Evolutionary conservation across 2,888 invertebrate species (phyloP).

Genomic region (Cheilosia pagana): DNA sequence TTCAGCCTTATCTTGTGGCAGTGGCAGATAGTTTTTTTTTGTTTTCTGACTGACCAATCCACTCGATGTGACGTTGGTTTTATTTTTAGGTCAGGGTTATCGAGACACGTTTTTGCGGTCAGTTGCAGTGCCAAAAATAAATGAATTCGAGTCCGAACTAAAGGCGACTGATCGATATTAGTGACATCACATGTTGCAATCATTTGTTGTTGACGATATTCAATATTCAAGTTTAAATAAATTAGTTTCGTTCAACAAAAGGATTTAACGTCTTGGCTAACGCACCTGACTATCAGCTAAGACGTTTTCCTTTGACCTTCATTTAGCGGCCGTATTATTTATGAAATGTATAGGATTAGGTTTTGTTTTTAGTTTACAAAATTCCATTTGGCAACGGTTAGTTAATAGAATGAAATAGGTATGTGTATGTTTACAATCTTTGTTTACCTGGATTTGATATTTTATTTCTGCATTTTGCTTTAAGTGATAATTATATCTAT

Average conservation of each 20-base stretch:
- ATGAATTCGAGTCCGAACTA: slow-evolving; percentile 11
- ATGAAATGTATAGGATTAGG: background rate
- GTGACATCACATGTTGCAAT: slow-evolving; percentile 39
- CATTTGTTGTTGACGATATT: slow-evolving; percentile 1
- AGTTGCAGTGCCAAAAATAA: slow-evolving; percentile 67
- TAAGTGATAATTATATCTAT: background rate
- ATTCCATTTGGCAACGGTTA: slow-evolving; percentile 2
- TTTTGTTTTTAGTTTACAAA: background rate
- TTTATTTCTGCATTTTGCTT: background rate
- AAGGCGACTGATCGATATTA: slow-evolving; percentile 10
- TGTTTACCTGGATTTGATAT: background rate
- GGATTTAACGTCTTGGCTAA: background rate
- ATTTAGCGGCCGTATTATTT: background rate
- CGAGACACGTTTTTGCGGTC: slow-evolving; percentile 68
- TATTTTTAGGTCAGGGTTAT: slow-evolving; percentile 73
- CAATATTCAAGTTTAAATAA: slow-evolving; percentile 4
- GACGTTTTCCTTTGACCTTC: slow-evolving; percentile 3
- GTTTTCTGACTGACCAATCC: slow-evolving; percentile 19
- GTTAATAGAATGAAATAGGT: background rate
- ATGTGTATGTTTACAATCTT: too few species aligned
- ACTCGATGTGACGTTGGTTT: slow-evolving; percentile 25
- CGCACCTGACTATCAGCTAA: background rate
- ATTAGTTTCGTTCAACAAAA: background rate
- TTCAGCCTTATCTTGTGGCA: slow-evolving; percentile 1
- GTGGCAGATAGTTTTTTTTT: background rate